Evolutionary conservation across 2,113 vertebrate species (phyloP).

Genomic region (Odontesthes bonariensis): DNA sequence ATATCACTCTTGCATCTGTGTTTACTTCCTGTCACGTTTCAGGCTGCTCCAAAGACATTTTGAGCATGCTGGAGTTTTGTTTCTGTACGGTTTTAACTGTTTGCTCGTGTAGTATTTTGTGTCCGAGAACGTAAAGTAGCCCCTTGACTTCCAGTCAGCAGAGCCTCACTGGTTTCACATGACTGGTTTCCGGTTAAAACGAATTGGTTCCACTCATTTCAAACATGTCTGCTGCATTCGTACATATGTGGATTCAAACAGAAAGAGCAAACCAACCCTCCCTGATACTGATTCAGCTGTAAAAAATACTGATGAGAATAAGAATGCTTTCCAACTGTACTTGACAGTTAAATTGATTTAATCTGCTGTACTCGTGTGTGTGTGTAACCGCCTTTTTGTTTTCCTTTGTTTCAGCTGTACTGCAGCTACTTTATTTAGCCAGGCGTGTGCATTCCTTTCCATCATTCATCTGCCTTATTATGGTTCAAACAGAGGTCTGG

Average conservation of each 20-base stretch:
- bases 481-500: slow-evolving; percentile 35
- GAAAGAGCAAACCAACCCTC: neutral
- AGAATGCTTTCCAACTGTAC: too few relatives aligned
- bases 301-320: neutral
- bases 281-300: neutral
- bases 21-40: neutral
- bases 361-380: too few relatives aligned
- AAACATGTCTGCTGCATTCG: slow-evolving; percentile 8
- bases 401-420: neutral
- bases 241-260: neutral
- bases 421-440: slow-evolving; percentile 1
- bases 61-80: neutral
- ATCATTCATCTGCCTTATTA: slow-evolving; percentile 36
- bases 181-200: slow-evolving; percentile 33
- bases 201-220: slow-evolving; percentile 6
- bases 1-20: neutral
- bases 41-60: neutral
- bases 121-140: neutral
- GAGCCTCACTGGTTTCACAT: slow-evolving; percentile 18
- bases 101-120: neutral
- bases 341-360: neutral
- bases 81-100: neutral
- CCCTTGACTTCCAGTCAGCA: slow-evolving; percentile 7
- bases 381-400: neutral
- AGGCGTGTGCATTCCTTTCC: slow-evolving; percentile 40